Evolutionary conservation across 2,113 vertebrate species (phyloP), one percentile per base, ranked within the genome.

Genomic region (Carassius auratus): DNA sequence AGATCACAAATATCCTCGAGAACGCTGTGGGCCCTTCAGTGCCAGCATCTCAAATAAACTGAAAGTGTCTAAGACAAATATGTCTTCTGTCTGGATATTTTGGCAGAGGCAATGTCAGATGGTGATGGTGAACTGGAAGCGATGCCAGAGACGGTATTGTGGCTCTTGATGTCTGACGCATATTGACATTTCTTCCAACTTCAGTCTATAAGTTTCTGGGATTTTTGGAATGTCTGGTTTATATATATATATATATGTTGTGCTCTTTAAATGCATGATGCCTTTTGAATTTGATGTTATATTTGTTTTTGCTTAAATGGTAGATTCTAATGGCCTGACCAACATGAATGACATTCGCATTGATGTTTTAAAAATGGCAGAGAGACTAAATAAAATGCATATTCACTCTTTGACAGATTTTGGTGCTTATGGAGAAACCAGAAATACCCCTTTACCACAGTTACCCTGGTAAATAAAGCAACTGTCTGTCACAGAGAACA

Each of bases 71-170:
- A 52, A 21, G 45, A 69, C 42, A 64, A 69, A 69, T 52, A 66
- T 33, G 62, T 48, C 42, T 50, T 80, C 77, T 81, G 61, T 81
- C 62, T 68, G 36, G 57, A 79, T 42, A 15, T 61, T 61, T 79
- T 79, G 57, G 76, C 19, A 78, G 33, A 79, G 36, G 33, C 38
- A 42, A 62, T 14, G 59, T 80, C 57, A 80, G 36, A 80, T 62
- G 26, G 12, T 23, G 21, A n/a, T 62, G 26, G 12, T 23, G 21
- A n/a, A 80, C 59, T 15, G 61, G 38, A 62, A 8, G 59, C 64
- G 77, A 23, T 17, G 21, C 21, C 77, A 45, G 33, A 64, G 36
- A 45, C 77, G 26, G 57, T 10, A 45, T 79, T 62, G 36, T 79
- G 57, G 33, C 55, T 38, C 55, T 77, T 6, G 15, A 52, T 33